Evolutionary conservation across 1,140 invertebrate genomes (phyloP).

Genomic region (Nephila pilipes): DNA sequence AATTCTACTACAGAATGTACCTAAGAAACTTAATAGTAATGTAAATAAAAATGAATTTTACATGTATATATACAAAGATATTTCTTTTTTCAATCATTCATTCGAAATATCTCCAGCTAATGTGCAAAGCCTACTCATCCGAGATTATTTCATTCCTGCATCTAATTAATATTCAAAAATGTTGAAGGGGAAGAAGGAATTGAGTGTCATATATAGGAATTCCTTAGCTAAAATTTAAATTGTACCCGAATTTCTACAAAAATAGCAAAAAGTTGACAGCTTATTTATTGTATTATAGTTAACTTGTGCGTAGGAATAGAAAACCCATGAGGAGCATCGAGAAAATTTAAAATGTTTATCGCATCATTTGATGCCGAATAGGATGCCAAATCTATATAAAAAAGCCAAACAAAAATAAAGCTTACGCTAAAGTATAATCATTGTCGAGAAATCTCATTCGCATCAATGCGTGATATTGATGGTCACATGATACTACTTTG

Average conservation of each 20-base stretch:
- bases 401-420: background rate
- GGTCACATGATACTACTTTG: background rate
- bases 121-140: background rate
- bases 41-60: background rate
- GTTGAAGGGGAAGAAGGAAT: background rate
- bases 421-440: background rate
- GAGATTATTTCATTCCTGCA: background rate
- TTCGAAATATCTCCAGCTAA: background rate
- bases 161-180: background rate
- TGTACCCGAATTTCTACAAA: too few species aligned
- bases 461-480: background rate
- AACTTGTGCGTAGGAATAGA: background rate
- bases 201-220: too few species aligned
- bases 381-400: background rate
- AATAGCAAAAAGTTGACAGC: too few species aligned
- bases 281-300: too few species aligned
- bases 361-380: background rate
- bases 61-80: background rate
- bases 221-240: too few species aligned
- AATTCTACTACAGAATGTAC: background rate
- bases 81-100: background rate
- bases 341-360: background rate
- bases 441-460: background rate
- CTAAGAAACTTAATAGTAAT: background rate
- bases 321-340: background rate